Evolutionary conservation across 2,888 invertebrate genomes (phyloP).

Genomic region (Papilio demoleus): DNA sequence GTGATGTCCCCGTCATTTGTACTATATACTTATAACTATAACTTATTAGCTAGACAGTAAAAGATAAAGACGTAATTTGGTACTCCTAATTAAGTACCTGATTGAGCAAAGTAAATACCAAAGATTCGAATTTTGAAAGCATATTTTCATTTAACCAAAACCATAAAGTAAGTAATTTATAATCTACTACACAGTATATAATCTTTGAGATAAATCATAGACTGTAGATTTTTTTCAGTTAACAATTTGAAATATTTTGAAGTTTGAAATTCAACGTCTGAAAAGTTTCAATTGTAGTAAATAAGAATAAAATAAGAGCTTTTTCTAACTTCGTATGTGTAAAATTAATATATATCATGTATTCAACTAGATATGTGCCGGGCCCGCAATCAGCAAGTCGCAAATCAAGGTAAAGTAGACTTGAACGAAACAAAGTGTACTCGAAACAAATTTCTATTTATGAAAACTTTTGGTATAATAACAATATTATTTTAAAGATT

Average conservation of each 20-base stretch:
- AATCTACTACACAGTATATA: too few species aligned
- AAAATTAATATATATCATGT: constrained; percentile 51
- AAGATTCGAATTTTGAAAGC: not conserved
- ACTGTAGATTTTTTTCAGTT: not conserved
- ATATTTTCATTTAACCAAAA: not conserved
- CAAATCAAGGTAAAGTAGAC: constrained; percentile 65
- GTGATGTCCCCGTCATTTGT: too few species aligned
- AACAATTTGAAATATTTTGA: not conserved
- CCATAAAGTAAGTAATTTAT: not conserved
- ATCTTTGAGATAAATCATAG: constrained; percentile 2
- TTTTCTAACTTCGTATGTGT: not conserved
- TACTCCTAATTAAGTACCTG: too few species aligned
- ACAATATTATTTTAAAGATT: constrained; percentile 48
- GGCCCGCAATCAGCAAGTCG: constrained; percentile 60
- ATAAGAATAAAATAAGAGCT: not conserved
- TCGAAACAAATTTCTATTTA: not conserved
- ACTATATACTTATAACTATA: too few species aligned
- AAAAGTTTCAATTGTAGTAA: not conserved
- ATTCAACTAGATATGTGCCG: constrained; percentile 57
- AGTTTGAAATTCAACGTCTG: constrained; percentile 32
- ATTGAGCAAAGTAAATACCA: too few species aligned
- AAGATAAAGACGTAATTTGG: too few species aligned
- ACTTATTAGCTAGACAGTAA: too few species aligned
- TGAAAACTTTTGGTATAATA: not conserved
- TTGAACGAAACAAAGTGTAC: not conserved